Base-by-base conservation (phyloP, 2,797 vertebrate genomes). In the Bradypodion ventrale region DNA sequence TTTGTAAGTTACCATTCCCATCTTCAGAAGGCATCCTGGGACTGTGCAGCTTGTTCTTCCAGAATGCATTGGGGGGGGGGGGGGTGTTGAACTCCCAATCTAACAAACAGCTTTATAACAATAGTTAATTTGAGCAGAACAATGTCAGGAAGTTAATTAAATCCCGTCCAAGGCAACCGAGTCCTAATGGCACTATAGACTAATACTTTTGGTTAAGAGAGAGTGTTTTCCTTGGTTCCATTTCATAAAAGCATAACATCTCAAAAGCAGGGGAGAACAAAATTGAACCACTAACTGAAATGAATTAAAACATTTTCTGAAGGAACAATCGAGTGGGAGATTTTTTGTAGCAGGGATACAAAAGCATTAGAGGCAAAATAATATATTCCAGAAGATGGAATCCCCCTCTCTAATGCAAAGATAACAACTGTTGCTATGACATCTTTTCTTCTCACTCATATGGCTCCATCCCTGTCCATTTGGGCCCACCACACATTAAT, bases 141-240 rank as follows among this genome's bases (percentile, higher is more conserved):
- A 32, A 49, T 23, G 37, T 49, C 23, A 32, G 16, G 32, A 5
- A 12, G 12, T 73, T n/a, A 46, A 73, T 68, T 68, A 37, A 68
- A 68, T 37, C 21, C 23, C 37, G 21, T 42, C 21, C 32, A 2
- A 21, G 8, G 25, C 23, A 23, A 3, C 68, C 40, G 37, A 12
- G 19, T 70, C 23, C 37, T 37, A 25, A 27, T 25, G 21, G 4
- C 12, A 3, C 3, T 42, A 32, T 16, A 37, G 32, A 56, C 52
- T 15, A 13, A 15, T 56, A 16, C 52, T 16, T 56, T 56, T 56
- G 2, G 52, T 56, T 15, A 56, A 56, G 84, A 75, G 46, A 74
- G 29, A 27, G 76, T 82, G 56, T 4, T 80, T 70, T 85, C 91
- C 85, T 75, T 66, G 81, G 42, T 3, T 87, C 75, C 85, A 8